A percentile compares a stretch with the other conserved stretches of the same genome.
phyloP scores from a whole-genome alignment of 2,113 vertebrate species.

The Symphodus melops region DNA sequence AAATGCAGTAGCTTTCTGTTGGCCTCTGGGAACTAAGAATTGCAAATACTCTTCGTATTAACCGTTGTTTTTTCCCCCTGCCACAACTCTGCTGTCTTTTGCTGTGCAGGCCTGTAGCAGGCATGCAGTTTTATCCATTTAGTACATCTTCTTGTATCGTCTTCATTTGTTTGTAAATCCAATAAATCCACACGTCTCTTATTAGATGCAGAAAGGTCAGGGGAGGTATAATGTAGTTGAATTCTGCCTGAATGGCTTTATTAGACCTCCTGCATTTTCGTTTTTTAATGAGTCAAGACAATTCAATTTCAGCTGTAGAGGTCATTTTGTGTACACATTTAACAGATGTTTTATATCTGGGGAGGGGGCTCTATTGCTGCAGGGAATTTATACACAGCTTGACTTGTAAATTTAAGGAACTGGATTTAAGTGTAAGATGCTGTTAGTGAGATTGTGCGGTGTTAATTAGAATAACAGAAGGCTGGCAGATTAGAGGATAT shows the following conservation, averaged over 20 bases:
- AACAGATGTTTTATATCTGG: constrained; percentile 1
- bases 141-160: neutral
- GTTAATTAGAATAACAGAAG: constrained; percentile 33
- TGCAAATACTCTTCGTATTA: neutral
- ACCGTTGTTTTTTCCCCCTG: neutral
- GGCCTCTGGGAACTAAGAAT: neutral
- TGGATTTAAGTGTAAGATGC: constrained; percentile 16
- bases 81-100: neutral
- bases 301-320: constrained; percentile 40
- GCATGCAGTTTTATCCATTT: neutral
- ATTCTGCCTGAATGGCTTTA: constrained; percentile 17
- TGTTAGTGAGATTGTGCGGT: constrained; percentile 8
- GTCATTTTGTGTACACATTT: constrained; percentile 47
- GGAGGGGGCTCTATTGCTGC: constrained; percentile 14
- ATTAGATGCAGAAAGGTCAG: constrained; percentile 8
- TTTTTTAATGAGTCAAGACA: constrained; percentile 34
- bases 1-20: neutral
- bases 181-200: neutral
- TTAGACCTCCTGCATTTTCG: constrained; percentile 23
- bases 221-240: neutral
- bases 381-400: constrained; percentile 25
- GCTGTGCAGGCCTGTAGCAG: neutral
- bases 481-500: neutral
- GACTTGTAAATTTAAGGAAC: constrained; percentile 20
- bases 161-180: neutral